phyloP scores from a whole-genome alignment of 1,140 invertebrate genomes.

The Apis cerana region DNA sequence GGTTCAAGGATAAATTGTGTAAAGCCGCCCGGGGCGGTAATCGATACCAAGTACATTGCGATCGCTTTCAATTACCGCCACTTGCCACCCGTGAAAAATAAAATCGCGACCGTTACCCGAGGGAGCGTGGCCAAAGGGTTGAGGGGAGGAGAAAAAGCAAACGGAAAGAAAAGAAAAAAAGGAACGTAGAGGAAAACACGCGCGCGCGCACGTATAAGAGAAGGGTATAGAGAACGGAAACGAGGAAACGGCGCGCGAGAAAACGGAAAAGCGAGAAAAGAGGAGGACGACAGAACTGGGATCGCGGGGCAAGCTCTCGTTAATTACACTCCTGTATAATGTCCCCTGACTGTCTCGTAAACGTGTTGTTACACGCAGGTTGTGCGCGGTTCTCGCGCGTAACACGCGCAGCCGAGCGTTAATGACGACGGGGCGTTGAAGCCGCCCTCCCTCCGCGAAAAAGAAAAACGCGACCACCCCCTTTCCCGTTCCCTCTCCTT shows the following conservation, averaged over 20 bases:
- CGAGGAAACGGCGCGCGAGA: background rate
- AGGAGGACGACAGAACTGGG: slow-evolving; percentile 17
- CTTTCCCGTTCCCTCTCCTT: too few relatives aligned
- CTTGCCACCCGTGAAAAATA: slow-evolving; percentile 3
- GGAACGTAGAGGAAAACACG: background rate
- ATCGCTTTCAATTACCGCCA: slow-evolving; percentile 37
- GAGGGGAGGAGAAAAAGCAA: too few relatives aligned
- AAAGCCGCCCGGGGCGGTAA: slow-evolving; percentile 26
- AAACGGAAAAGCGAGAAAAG: slow-evolving; percentile 19
- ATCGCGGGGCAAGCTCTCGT: slow-evolving; percentile 37
- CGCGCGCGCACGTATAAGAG: too few relatives aligned
- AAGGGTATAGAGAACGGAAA: background rate
- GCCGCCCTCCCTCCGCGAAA: background rate
- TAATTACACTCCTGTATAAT: slow-evolving; percentile 51
- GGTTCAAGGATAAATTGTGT: slow-evolving; percentile 43
- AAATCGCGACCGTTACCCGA: slow-evolving; percentile 11
- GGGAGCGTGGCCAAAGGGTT: background rate
- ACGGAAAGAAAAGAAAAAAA: background rate
- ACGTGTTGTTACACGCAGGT: slow-evolving; percentile 2
- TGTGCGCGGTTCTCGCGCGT: background rate
- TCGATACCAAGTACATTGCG: slow-evolving; percentile 34
- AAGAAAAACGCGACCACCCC: slow-evolving; percentile 23
- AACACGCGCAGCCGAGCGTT: slow-evolving; percentile 28
- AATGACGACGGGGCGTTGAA: slow-evolving; percentile 39
- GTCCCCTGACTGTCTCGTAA: slow-evolving; percentile 9